These are phyloP conservation scores for Podargus strigoides DNA, from an alignment of 2,797 vertebrate species.

Conservation along the genomic window DNA sequence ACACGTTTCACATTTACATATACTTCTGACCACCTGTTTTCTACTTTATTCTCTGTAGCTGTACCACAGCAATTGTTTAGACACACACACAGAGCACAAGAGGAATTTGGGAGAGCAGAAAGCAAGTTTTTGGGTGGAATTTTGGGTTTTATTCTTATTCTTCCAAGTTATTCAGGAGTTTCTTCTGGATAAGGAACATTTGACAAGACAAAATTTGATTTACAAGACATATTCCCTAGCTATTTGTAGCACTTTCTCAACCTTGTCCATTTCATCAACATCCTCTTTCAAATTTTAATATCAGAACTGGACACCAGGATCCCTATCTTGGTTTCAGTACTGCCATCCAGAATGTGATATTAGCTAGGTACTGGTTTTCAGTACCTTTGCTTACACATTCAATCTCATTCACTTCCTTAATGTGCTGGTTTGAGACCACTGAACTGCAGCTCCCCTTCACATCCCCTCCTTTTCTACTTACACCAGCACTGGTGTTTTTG, in stretches of 20 bases:
- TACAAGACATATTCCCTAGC: neutral
- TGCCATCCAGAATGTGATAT: neutral
- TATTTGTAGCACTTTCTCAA: neutral
- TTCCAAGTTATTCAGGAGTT: neutral
- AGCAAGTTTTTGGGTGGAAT: neutral
- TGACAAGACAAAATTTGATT: neutral
- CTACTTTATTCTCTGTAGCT: neutral
- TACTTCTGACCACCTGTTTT: neutral
- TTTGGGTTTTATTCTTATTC: neutral
- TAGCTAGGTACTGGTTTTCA: neutral
- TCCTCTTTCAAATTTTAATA: neutral
- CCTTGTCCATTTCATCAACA: neutral
- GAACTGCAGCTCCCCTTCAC: neutral
- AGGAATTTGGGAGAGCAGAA: neutral
- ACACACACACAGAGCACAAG: neutral
- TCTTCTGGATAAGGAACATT: neutral
- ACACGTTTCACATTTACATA: neutral
- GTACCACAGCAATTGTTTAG: neutral
- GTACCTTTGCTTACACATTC: neutral
- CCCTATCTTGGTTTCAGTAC: neutral
- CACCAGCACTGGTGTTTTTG: neutral
- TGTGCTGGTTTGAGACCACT: neutral
- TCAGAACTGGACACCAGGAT: neutral
- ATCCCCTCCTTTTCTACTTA: neutral
- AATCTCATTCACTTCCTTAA: neutral